Percentiles rank a stretch among this genome's conserved stretches.
Conservation (phyloP, 2,113 vertebrate genomes). For the Salvelinus fontinalis region DNA sequence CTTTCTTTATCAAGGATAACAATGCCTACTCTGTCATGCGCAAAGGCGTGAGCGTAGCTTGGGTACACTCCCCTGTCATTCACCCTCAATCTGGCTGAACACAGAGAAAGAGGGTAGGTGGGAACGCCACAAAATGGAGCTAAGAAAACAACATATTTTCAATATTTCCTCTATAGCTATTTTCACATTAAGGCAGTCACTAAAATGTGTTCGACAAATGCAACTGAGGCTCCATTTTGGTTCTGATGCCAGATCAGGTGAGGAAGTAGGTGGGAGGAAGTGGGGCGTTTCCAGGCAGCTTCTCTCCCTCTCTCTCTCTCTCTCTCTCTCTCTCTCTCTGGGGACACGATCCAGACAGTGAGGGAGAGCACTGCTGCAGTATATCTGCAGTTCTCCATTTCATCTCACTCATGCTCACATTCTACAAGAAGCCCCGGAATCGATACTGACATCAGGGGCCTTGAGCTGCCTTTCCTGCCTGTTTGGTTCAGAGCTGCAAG, state of each 20-base stretch:
- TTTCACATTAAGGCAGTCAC: constrained; percentile 5
- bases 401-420: constrained; percentile 64
- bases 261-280: constrained; percentile 9
- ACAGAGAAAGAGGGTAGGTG: constrained; percentile 10
- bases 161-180: background rate
- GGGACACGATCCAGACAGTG: constrained; percentile 59
- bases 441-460: constrained; percentile 63
- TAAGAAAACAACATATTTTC: constrained; percentile 13
- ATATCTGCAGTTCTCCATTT: constrained; percentile 69
- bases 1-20: constrained; percentile 19
- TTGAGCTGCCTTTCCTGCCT: constrained; percentile 48
- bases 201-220: constrained; percentile 37
- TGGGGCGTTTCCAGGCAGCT: constrained; percentile 51
- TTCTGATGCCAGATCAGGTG: constrained; percentile 45
- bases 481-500: constrained; percentile 26
- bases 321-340: constrained; percentile 50
- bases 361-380: constrained; percentile 54
- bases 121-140: constrained; percentile 28
- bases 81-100: constrained; percentile 6
- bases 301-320: constrained; percentile 43
- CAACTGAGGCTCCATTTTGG: constrained; percentile 12
- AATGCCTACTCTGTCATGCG: constrained; percentile 28
- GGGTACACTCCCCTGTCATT: constrained; percentile 26
- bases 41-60: constrained; percentile 15
- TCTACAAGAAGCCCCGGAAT: constrained; percentile 59